Evolutionary conservation across 2,797 vertebrate species (phyloP).

Genomic region (Echeneis naucrates): DNA sequence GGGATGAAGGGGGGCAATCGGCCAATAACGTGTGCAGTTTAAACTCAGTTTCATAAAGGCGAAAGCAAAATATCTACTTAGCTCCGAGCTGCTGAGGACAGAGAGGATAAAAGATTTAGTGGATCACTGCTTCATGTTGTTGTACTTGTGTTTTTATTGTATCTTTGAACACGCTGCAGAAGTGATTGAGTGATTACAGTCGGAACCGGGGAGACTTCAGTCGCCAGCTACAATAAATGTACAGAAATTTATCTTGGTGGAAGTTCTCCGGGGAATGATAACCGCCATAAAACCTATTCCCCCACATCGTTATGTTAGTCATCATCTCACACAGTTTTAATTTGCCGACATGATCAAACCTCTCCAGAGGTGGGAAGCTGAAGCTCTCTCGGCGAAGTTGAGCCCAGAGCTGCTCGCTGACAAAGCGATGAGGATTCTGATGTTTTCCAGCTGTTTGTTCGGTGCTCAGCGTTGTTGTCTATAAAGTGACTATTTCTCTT

Average conservation of each 20-base stretch:
- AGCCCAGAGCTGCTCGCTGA: slow-evolving; percentile 27
- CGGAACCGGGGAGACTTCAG: slow-evolving; percentile 46
- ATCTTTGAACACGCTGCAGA: not conserved
- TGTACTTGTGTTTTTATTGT: not conserved
- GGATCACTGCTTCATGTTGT: not conserved
- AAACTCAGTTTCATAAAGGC: not conserved
- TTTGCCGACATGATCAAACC: slow-evolving; percentile 41
- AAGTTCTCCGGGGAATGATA: slow-evolving; percentile 17
- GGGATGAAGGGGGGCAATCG: not conserved
- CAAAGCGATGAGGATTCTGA: not conserved
- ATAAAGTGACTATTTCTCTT: too few species aligned
- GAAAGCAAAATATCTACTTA: not conserved
- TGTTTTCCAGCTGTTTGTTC: not conserved
- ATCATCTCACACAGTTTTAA: slow-evolving; percentile 51
- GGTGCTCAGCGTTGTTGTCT: not conserved
- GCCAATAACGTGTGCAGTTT: not conserved
- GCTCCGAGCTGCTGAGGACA: not conserved
- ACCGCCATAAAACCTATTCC: slow-evolving; percentile 34
- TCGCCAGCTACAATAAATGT: slow-evolving; percentile 45
- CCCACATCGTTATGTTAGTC: slow-evolving; percentile 41
- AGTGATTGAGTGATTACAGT: slow-evolving; percentile 58
- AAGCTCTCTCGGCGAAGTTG: slow-evolving; percentile 5
- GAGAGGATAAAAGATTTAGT: not conserved
- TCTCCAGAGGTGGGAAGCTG: slow-evolving; percentile 24
- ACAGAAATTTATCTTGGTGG: slow-evolving; percentile 27